Conservation (phyloP, 2,797 vertebrate species). For the Crax fasciolata region DNA sequence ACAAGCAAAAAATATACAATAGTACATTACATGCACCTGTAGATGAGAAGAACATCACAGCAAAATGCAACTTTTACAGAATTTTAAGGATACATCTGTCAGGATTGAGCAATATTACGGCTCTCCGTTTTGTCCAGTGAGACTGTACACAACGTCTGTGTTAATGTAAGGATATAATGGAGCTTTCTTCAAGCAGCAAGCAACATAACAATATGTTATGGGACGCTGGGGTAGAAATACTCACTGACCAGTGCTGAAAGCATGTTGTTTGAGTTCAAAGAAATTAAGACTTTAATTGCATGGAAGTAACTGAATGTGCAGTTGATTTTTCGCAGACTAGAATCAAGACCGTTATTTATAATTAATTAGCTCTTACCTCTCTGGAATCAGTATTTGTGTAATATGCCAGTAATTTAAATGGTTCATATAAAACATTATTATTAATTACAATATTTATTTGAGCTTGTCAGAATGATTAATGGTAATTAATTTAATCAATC, state of each 20-base stretch:
- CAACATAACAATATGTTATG: background rate
- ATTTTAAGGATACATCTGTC: slow-evolving; percentile 14
- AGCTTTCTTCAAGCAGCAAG: background rate
- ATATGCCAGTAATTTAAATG: background rate
- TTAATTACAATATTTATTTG: slow-evolving; percentile 50
- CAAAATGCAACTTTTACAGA: background rate
- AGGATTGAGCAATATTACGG: background rate
- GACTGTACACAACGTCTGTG: slow-evolving; percentile 59
- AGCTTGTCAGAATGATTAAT: slow-evolving; percentile 37
- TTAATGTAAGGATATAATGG: slow-evolving; percentile 12
- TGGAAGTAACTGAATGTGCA: slow-evolving; percentile 13
- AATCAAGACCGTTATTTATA: background rate
- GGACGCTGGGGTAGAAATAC: slow-evolving; percentile 1
- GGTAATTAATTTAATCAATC: slow-evolving; percentile 5
- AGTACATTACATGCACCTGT: background rate
- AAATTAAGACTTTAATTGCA: slow-evolving; percentile 47
- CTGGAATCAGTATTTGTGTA: slow-evolving; percentile 2
- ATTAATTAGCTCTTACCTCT: slow-evolving; percentile 39
- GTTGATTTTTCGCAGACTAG: slow-evolving; percentile 8
- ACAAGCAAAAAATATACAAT: background rate
- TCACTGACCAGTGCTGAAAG: background rate
- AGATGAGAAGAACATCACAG: background rate
- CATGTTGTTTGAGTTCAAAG: slow-evolving; percentile 39
- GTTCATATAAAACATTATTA: slow-evolving; percentile 10
- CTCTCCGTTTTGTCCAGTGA: background rate